A percentile compares a stretch with the other conserved stretches of the same genome.
phyloP scores from a whole-genome alignment of 1,140 invertebrate genomes.

The Lepidotrigona ventralis region DNA sequence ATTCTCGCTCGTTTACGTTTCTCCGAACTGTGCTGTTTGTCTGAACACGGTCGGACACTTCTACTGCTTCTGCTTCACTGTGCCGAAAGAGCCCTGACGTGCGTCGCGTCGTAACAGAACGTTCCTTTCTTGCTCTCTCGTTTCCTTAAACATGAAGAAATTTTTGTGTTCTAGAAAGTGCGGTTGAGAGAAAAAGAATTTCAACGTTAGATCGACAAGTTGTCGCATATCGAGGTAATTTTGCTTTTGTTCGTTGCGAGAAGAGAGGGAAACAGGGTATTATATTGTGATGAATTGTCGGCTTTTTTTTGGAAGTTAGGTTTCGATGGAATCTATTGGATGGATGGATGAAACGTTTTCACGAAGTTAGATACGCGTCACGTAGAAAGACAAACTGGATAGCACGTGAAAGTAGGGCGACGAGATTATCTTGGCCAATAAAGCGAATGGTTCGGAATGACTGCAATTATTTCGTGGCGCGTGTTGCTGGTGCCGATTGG shows the following conservation, averaged over 20 bases:
- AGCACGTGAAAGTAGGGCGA: conserved; percentile 72
- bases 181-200: neutral
- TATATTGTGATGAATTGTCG: neutral
- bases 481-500: conserved; percentile 63
- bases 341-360: neutral
- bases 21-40: conserved; percentile 23
- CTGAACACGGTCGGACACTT: conserved; percentile 32
- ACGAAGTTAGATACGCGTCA: conserved; percentile 58
- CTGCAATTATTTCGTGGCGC: conserved; percentile 76
- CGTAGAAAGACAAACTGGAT: conserved; percentile 72
- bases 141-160: neutral
- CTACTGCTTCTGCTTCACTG: conserved; percentile 29
- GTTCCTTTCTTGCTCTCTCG: neutral
- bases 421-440: conserved; percentile 76
- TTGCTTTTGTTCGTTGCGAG: neutral
- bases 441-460: conserved; percentile 75
- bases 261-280: no score
- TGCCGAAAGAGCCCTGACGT: neutral
- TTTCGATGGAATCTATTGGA: neutral
- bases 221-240: neutral
- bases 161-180: neutral
- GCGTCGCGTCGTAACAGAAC: neutral
- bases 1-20: conserved; percentile 12
- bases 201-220: neutral
- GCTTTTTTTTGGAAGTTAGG: no score